Percentiles rank a stretch among this genome's conserved stretches.
These are phyloP conservation scores for Zaprionus vittiger DNA, from an alignment of 1,140 invertebrate species.

Conservation along the genomic window DNA sequence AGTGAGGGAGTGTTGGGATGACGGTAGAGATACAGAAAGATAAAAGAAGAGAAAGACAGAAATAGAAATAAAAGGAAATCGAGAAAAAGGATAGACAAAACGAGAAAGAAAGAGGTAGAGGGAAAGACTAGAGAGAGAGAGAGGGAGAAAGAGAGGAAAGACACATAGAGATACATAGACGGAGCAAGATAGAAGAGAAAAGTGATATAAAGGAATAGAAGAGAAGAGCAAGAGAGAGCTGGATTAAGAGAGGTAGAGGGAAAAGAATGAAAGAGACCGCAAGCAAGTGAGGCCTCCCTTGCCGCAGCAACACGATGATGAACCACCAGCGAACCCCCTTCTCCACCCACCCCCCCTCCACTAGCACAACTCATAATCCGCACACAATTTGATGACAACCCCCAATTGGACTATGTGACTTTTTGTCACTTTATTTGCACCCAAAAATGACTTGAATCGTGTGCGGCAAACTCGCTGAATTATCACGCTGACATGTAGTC, in stretches of 20 bases:
- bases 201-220: neutral
- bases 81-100: neutral
- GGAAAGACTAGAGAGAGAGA: neutral
- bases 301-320: no score
- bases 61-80: neutral
- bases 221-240: neutral
- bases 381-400: conserved; percentile 44
- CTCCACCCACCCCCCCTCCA: no score
- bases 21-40: neutral
- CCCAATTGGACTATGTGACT: conserved; percentile 43
- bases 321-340: no score
- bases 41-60: neutral
- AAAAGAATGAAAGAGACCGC: neutral
- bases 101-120: neutral
- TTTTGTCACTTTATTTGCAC: conserved; percentile 37
- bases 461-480: conserved; percentile 23
- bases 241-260: neutral
- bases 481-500: conserved; percentile 50
- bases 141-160: neutral
- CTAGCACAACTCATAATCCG: neutral
- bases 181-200: neutral
- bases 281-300: no score
- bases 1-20: neutral
- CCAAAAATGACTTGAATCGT: conserved; percentile 20
- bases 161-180: neutral